Evolutionary conservation across 1,140 invertebrate species (phyloP).

Genomic region (Drosophila bocki): DNA sequence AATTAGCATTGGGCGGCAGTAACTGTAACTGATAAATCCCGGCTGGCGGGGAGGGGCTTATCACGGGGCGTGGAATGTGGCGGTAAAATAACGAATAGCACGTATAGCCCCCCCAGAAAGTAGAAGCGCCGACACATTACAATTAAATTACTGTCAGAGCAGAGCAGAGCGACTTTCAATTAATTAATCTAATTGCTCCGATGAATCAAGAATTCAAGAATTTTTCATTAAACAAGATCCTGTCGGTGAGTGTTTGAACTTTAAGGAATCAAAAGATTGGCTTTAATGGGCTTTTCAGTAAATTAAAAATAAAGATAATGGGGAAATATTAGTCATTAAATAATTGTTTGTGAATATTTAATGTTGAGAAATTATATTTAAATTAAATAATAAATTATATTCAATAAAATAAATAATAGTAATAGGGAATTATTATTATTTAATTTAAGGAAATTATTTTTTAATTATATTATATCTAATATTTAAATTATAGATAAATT

Average conservation of each 20-base stretch:
- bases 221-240: conserved; percentile 1
- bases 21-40: conserved; percentile 17
- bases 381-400: no score
- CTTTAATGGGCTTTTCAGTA: neutral
- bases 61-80: conserved; percentile 22
- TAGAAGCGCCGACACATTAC: neutral
- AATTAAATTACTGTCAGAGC: conserved; percentile 40
- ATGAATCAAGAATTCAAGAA: conserved; percentile 33
- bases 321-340: neutral
- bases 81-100: conserved; percentile 32
- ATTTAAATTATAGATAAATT: no score
- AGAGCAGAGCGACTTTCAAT: conserved; percentile 30
- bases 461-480: no score
- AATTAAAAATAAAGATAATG: neutral
- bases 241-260: conserved; percentile 11
- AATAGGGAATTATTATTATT: neutral
- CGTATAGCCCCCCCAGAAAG: conserved; percentile 42
- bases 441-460: neutral
- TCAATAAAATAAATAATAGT: no score
- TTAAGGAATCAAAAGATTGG: neutral
- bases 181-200: conserved; percentile 73
- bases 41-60: neutral
- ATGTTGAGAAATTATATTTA: neutral
- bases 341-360: neutral
- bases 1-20: conserved; percentile 8